A percentile compares a stretch with the other conserved stretches of the same genome.
Conservation (phyloP, 2,113 vertebrate genomes). For the Poeciliopsis occidentalis region DNA sequence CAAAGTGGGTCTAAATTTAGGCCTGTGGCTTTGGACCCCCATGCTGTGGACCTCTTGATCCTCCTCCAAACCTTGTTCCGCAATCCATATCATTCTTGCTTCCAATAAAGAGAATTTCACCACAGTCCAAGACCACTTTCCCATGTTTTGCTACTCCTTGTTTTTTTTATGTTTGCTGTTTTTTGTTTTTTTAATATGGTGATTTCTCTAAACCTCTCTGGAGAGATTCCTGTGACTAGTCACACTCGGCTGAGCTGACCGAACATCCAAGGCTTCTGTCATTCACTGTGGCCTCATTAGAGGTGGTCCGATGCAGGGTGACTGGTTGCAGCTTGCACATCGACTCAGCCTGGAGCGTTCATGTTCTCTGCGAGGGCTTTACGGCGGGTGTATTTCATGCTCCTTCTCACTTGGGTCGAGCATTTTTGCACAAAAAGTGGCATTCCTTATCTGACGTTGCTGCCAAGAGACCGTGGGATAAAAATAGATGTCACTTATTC, state of each 20-base stretch:
- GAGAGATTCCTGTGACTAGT: conserved; percentile 49
- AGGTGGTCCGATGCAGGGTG: conserved; percentile 35
- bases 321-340: conserved; percentile 49
- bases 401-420: conserved; percentile 8
- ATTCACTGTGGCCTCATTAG: conserved; percentile 56
- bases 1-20: conserved; percentile 75
- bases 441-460: conserved; percentile 23
- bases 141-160: not conserved
- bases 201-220: conserved; percentile 37
- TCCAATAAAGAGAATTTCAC: conserved; percentile 49
- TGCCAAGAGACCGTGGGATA: conserved; percentile 43
- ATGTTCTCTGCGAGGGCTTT: conserved; percentile 14
- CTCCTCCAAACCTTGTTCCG: conserved; percentile 28
- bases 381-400: not conserved
- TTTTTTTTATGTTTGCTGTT: conserved; percentile 3
- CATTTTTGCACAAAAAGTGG: conserved; percentile 13
- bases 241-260: conserved; percentile 57
- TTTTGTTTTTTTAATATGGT: conserved; percentile 5
- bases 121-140: not conserved
- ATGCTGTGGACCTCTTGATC: conserved; percentile 40
- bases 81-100: conserved; percentile 46
- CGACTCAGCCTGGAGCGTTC: conserved; percentile 45
- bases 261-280: conserved; percentile 30
- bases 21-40: conserved; percentile 46
- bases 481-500: conserved; percentile 49